Evolutionary conservation across 2,113 vertebrate genomes (phyloP), one percentile per base, ranked within the genome.

Genomic region (Jacana jacana): DNA sequence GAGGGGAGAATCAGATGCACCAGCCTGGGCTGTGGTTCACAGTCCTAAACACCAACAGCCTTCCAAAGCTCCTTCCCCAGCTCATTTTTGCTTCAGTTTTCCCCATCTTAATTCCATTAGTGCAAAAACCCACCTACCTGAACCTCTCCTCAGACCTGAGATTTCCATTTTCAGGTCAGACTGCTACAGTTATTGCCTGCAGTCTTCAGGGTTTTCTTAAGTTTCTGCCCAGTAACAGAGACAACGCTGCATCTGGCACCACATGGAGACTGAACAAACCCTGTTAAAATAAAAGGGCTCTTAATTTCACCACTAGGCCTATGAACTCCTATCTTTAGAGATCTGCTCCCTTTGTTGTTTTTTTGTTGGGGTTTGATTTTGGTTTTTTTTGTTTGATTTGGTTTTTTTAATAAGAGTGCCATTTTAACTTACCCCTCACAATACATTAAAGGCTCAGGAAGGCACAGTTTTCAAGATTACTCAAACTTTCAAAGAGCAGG

Each of bases 211-310:
- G 11, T 48, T 81, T 78, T 54, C 51, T 77, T 0, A 0, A 28
- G 37, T 81, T 91, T 48, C 60, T 79, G 11, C 11, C 20, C 18
- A 37, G 22, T n/a, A 46, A 65, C 11, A 54, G 37, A 57, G 19
- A 80, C 19, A 79, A 7, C 0, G 4, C 7, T 44, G 7, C 61
- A 40, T 20, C 70, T 35, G 9, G 33, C 17, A 42, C 0, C 0
- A 48, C 27, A 33, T 0, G 4, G 42, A 90, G 24, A 46, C 0
- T 44, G 17, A 70, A 49, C 10, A 35, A 16, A 5, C 22, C 2
- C 58, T 61, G 30, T 12, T 60, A 35, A 49, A 55, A 22, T 17
- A 55, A 30, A 46, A 68, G 13, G 4, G 3, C 17, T 75, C 68
- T 39, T 5, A 12, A 81, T 58, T 24, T 60, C 8, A 20, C n/a